These are phyloP conservation scores for Bostrychus sinensis DNA, from an alignment of 2,113 vertebrate genomes.

Conservation along the genomic window DNA sequence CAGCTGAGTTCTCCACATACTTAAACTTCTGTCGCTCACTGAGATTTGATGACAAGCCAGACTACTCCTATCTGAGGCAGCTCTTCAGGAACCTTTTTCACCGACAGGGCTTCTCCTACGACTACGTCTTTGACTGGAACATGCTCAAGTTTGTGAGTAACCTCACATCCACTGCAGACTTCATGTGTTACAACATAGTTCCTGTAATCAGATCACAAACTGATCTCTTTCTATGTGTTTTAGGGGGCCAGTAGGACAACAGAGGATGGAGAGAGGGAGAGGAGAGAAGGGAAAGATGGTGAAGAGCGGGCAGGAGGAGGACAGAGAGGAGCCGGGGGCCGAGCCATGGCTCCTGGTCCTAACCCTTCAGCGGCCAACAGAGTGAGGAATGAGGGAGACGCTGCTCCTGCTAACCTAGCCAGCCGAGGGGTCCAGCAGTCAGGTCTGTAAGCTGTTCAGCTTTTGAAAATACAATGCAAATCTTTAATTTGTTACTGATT, in stretches of 20 bases:
- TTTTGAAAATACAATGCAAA: not conserved
- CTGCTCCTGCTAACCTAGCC: constrained; percentile 87
- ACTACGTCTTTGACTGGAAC: constrained; percentile 99
- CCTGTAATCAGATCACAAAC: not conserved
- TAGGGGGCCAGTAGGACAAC: constrained; percentile 92
- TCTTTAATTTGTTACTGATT: not conserved
- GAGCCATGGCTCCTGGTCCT: constrained; percentile 79
- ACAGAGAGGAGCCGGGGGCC: constrained; percentile 81
- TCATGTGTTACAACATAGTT: not conserved
- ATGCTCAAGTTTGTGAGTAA: constrained; percentile 98
- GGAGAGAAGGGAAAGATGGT: constrained; percentile 87
- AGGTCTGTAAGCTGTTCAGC: constrained; percentile 37
- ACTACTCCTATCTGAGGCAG: constrained; percentile 95
- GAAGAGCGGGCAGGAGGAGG: constrained; percentile 90
- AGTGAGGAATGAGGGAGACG: constrained; percentile 89
- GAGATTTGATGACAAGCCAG: constrained; percentile 96
- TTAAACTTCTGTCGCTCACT: constrained; percentile 97
- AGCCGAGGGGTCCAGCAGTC: constrained; percentile 88
- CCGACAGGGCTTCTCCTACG: constrained; percentile 96
- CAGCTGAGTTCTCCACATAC: constrained; percentile 96
- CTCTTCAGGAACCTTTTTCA: constrained; percentile 98
- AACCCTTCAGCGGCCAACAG: constrained; percentile 88
- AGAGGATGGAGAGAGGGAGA: constrained; percentile 92
- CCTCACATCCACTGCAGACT: not conserved
- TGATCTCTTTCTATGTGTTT: constrained; percentile 4